Conservation (phyloP, 2,888 invertebrate genomes). For the Melipona beecheii region DNA sequence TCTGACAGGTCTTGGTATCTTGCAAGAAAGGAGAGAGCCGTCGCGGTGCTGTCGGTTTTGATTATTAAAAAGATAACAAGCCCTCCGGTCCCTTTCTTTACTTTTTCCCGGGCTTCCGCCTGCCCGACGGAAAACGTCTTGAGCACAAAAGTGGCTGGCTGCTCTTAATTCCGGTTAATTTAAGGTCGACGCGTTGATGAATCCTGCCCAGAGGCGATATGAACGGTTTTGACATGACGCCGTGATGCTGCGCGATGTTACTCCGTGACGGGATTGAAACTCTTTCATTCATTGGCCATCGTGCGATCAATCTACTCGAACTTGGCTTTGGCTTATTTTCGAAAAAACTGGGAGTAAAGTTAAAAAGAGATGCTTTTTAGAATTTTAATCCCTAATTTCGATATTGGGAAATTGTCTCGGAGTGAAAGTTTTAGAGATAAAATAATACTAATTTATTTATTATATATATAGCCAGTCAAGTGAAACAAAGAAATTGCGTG, state of each 20-base stretch:
- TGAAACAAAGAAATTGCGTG: no score
- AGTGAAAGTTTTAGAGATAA: no score
- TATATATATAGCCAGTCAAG: no score
- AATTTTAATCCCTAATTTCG: no score
- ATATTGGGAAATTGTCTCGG: no score
- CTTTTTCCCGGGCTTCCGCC: constrained; percentile 73
- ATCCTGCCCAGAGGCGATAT: constrained; percentile 62
- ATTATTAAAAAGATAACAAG: constrained; percentile 83
- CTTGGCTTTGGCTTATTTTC: not conserved
- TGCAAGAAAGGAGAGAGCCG: constrained; percentile 67
- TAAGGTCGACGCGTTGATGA: constrained; percentile 72
- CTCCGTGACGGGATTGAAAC: constrained; percentile 22
- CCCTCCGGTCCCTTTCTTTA: constrained; percentile 75
- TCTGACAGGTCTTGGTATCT: constrained; percentile 79
- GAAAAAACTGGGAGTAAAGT: not conserved
- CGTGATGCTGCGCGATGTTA: not conserved
- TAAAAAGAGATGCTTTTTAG: not conserved
- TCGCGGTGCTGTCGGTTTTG: constrained; percentile 75
- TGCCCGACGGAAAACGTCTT: constrained; percentile 59
- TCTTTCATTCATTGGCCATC: not conserved
- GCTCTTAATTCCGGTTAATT: constrained; percentile 72
- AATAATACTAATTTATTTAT: no score
- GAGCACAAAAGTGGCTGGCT: constrained; percentile 65
- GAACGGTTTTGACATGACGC: constrained; percentile 56
- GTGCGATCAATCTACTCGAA: not conserved